Percentiles rank a stretch among this genome's conserved stretches.
Conservation (phyloP, 2,113 vertebrate genomes). For the Sus scrofa region T2T-Sscrofa CM000822.6:30682001-30682500, state of each 20-base stretch:
- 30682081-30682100: conserved; percentile 67
- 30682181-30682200: conserved; percentile 83
- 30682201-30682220: conserved; percentile 84
- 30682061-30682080: conserved; percentile 55
- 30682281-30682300: conserved; percentile 85
- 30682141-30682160: conserved; percentile 85
- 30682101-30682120: conserved; percentile 72
- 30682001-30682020: conserved; percentile 48
- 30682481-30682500: conserved; percentile 78
- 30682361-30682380: conserved; percentile 81
- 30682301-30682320: conserved; percentile 89
- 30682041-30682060: conserved; percentile 38
- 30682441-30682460: conserved; percentile 86
- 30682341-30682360: conserved; percentile 82
- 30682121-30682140: conserved; percentile 82
- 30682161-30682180: conserved; percentile 83
- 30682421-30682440: conserved; percentile 84
- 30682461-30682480: conserved; percentile 82
- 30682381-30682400: conserved; percentile 84
- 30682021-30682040: conserved; percentile 38
- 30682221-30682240: conserved; percentile 82
- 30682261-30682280: conserved; percentile 89
- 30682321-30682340: conserved; percentile 89
- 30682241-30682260: conserved; percentile 89
- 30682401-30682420: conserved; percentile 78